A percentile compares a stretch with the other conserved stretches of the same genome.
Evolutionary conservation across 2,797 vertebrate genomes (phyloP).

Genomic region (Onychomys leucogaster): DNA sequence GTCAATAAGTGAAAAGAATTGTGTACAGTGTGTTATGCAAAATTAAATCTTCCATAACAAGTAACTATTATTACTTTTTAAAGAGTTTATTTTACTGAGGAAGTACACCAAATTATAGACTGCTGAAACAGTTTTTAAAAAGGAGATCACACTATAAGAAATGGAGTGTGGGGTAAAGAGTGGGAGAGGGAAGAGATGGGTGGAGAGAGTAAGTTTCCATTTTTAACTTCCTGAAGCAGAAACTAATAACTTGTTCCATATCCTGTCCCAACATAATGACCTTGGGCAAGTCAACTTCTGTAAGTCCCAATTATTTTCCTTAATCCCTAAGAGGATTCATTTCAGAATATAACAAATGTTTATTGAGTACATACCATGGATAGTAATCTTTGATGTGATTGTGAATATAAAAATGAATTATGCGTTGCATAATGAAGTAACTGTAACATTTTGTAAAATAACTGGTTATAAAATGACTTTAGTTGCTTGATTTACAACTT

Average conservation of each 20-base stretch:
- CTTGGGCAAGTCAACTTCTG: background rate
- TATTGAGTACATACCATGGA: background rate
- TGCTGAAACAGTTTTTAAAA: constrained; percentile 20
- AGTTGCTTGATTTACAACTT: constrained; percentile 5
- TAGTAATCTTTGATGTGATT: background rate
- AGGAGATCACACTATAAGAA: background rate
- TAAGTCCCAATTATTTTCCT: background rate
- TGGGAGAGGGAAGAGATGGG: background rate
- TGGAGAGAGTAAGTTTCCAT: background rate
- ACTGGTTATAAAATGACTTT: background rate
- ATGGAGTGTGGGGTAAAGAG: background rate
- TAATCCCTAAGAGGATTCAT: background rate
- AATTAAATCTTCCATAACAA: constrained; percentile 63
- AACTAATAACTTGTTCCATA: background rate
- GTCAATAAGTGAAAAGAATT: constrained; percentile 61
- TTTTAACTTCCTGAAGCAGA: constrained; percentile 26
- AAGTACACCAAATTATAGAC: constrained; percentile 56
- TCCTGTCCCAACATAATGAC: background rate
- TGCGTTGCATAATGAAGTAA: background rate
- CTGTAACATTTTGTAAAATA: background rate
- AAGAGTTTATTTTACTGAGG: constrained; percentile 60
- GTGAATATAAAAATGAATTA: constrained; percentile 15
- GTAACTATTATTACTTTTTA: constrained; percentile 60
- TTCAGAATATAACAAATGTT: background rate
- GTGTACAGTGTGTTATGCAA: background rate